Evolutionary conservation across 92 coral and sea anemone species (phyloP), one percentile per base, ranked within the genome.

Genomic region (Porites rus): DNA sequence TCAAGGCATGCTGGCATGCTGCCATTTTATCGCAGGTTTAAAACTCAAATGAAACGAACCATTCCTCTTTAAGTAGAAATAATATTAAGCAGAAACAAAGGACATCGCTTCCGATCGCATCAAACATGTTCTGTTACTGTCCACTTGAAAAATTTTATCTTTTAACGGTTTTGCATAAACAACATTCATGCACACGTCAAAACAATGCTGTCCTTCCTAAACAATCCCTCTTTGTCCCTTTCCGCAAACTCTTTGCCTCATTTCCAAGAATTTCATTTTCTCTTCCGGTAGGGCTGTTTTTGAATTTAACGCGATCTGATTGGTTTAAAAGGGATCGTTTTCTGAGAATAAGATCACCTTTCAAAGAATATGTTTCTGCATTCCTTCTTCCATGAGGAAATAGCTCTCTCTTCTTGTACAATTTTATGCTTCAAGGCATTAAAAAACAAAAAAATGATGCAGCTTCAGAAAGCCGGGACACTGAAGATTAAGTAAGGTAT

Each of bases 221-320:
- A 67, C 9, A 22, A 67, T 24, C 10, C 7, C 13, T 24, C 38
- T 1, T 25, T 67, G 50, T 21, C 72, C 7, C 12, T n/a, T 66
- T 79, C 84, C 43, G 18, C 59, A 75, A 79, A 79, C 52, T 31
- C 8, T 7, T 8, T 0, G 0, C 10, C 6, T 4, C 24, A 31
- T 51, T 79, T 79, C 65, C 65, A 14, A 67, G 84, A 79, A 79
- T 79, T 4, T 31, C 11, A 2, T 13, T 38, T 11, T 50, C 17
- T 1, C 18, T 65, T 79, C 84, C 84, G 84, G 84, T 79, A 16
- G 17, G 0, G 19, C 51, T 65, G 59, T 43, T 38, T 64, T 0
- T 2, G 58, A 6, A 10, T 65, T 51, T 65, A 8, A 28, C 3
- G 75, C 84, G 64, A 66, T 66, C 12, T 66, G 20, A 79, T 79